Evolutionary conservation across 2,888 invertebrate species (phyloP).

Genomic region (Minunthozetes semirufus): DNA sequence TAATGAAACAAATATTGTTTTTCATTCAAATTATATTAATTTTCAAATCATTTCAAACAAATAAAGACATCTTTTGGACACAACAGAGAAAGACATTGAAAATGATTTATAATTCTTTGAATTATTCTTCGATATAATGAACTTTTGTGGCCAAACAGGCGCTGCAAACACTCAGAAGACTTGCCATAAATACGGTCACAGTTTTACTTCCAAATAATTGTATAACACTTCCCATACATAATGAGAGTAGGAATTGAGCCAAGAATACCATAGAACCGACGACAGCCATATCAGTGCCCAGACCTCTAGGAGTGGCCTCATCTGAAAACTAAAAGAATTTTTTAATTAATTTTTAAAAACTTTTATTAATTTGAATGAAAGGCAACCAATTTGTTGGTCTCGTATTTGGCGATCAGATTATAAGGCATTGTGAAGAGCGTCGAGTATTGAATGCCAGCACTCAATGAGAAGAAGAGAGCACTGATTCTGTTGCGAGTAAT

Average conservation of each 20-base stretch:
- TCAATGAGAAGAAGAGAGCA: conserved; percentile 81
- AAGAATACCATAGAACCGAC: conserved; percentile 77
- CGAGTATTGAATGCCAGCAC: conserved; percentile 94
- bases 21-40: too few species aligned
- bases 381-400: conserved; percentile 68
- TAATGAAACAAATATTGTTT: background rate
- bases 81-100: too few species aligned
- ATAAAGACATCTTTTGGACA: too few species aligned
- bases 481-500: conserved; percentile 53
- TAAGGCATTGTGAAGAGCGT: conserved; percentile 97
- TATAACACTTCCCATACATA: conserved; percentile 78
- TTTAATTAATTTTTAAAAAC: background rate
- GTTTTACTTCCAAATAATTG: conserved; percentile 62
- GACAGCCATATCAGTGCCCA: conserved; percentile 90
- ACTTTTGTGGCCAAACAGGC: conserved; percentile 77
- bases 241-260: conserved; percentile 73
- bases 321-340: conserved; percentile 29
- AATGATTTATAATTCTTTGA: too few species aligned
- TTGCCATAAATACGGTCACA: conserved; percentile 77
- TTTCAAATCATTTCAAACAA: too few species aligned
- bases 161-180: conserved; percentile 73
- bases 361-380: conserved; percentile 51
- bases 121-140: conserved; percentile 64
- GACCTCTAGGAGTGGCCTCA: conserved; percentile 55
- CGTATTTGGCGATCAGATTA: conserved; percentile 84